phyloP scores from a whole-genome alignment of 2,797 vertebrate species.

The Hylomyscus alleni region DNA sequence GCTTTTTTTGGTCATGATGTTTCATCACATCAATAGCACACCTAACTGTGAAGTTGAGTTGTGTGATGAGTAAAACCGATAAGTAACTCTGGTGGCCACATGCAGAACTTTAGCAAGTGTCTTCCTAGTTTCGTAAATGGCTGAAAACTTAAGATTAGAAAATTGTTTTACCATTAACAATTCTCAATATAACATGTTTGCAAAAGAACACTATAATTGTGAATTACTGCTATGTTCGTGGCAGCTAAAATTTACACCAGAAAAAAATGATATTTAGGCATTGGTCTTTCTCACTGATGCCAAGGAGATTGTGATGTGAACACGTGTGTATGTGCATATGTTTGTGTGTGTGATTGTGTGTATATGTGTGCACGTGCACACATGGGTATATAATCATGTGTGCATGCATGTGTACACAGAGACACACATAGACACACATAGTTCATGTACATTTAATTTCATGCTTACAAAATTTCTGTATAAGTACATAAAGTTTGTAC shows the following conservation, averaged over 20 bases:
- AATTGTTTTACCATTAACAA: background rate
- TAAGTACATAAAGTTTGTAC: background rate
- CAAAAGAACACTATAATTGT: background rate
- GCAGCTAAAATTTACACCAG: background rate
- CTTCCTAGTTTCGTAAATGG: background rate
- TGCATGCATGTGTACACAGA: background rate
- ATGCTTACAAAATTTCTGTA: background rate
- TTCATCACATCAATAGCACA: background rate
- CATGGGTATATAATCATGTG: background rate
- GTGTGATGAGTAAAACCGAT: background rate
- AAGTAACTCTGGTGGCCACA: background rate
- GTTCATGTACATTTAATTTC: background rate
- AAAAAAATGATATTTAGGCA: background rate
- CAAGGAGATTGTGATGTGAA: background rate
- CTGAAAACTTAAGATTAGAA: background rate
- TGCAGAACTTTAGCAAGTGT: background rate
- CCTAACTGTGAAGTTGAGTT: background rate
- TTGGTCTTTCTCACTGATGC: background rate
- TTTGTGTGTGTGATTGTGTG: background rate
- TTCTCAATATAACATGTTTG: background rate
- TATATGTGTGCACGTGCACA: background rate
- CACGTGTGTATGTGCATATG: background rate
- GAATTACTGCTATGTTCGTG: background rate
- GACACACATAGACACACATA: background rate
- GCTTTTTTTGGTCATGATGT: background rate